phyloP scores from a whole-genome alignment of 2,113 vertebrate genomes.

The Bubalus kerabau region DNA sequence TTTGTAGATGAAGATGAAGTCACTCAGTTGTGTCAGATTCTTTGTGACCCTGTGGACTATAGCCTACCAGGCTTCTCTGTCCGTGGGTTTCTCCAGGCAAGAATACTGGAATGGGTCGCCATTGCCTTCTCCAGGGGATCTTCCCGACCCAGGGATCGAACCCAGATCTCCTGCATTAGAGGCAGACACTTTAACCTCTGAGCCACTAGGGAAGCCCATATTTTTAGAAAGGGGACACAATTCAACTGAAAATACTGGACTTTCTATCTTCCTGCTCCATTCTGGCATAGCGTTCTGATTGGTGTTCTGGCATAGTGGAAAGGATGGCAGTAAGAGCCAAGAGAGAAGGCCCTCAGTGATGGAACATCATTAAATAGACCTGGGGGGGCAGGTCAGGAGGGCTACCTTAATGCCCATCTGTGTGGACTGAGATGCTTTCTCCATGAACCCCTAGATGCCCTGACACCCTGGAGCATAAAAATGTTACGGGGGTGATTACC shows the following conservation, averaged over 20 bases:
- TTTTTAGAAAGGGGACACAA: neutral
- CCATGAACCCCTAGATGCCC: neutral
- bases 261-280: neutral
- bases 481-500: fast-evolving
- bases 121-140: too few relatives aligned
- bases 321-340: neutral
- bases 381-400: neutral
- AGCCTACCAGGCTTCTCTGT: too few relatives aligned
- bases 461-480: neutral
- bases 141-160: too few relatives aligned
- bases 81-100: too few relatives aligned
- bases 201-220: too few relatives aligned
- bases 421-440: neutral
- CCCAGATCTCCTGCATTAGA: too few relatives aligned
- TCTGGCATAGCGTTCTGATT: neutral
- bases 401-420: neutral
- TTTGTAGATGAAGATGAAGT: neutral
- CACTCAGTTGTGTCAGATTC: too few relatives aligned
- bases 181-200: too few relatives aligned
- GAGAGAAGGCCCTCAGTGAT: neutral
- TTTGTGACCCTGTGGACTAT: fast-evolving
- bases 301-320: neutral
- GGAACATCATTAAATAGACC: neutral
- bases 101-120: too few relatives aligned
- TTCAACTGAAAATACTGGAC: neutral